Evolutionary conservation across 2,113 vertebrate species (phyloP).

Genomic region (Meleagris gallopavo): DNA sequence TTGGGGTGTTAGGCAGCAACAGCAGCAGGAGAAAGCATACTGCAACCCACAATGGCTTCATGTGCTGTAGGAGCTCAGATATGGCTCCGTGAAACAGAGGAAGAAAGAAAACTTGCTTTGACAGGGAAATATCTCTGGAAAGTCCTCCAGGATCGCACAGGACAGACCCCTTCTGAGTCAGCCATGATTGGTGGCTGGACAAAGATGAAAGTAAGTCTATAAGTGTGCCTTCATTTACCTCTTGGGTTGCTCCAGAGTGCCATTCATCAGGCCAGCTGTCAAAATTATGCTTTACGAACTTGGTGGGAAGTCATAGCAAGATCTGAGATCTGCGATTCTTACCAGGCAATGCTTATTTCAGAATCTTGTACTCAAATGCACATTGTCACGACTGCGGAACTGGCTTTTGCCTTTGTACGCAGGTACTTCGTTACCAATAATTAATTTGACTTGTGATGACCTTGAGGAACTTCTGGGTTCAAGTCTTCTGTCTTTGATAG

Average conservation of each 20-base stretch:
- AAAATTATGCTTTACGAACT: neutral
- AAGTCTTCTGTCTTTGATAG: neutral
- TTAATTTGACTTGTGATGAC: neutral
- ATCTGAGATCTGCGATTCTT: neutral
- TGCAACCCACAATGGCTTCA: neutral
- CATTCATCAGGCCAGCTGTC: neutral
- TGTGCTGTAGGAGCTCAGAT: neutral
- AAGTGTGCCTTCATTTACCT: neutral
- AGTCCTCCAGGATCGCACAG: neutral
- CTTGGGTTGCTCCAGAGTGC: fast-evolving
- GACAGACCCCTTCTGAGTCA: neutral
- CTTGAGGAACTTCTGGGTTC: neutral
- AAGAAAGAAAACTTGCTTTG: neutral
- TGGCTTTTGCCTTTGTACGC: neutral
- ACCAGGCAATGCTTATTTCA: neutral
- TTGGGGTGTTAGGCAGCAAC: neutral
- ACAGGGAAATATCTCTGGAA: neutral
- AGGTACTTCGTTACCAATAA: neutral
- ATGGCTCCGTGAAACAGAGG: neutral
- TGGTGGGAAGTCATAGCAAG: neutral
- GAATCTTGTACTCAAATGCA: fast-evolving
- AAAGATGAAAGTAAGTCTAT: neutral
- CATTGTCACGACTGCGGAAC: neutral
- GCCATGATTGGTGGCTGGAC: neutral
- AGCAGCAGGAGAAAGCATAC: neutral